Conservation (phyloP, 1,140 invertebrate species). For the Neodiprion lecontei region DNA sequence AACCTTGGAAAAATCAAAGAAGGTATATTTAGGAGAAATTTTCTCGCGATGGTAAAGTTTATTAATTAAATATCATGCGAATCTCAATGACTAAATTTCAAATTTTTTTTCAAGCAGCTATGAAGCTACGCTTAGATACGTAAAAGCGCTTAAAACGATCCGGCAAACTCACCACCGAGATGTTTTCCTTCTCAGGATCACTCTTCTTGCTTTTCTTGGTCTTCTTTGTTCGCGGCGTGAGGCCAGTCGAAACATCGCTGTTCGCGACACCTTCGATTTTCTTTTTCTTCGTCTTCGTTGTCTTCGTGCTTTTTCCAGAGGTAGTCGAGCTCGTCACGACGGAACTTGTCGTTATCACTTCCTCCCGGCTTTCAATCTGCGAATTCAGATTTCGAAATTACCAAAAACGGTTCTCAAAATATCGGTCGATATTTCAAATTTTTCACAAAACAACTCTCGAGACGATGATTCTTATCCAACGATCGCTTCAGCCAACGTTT, state of each 20-base stretch:
- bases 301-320: constrained; percentile 31
- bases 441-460: too few relatives aligned
- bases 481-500: too few relatives aligned
- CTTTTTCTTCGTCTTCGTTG: constrained; percentile 57
- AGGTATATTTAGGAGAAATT: too few relatives aligned
- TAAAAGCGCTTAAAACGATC: constrained; percentile 29
- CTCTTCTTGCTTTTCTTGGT: constrained; percentile 67
- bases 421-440: too few relatives aligned
- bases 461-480: too few relatives aligned
- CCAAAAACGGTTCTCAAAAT: too few relatives aligned
- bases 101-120: constrained; percentile 23
- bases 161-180: constrained; percentile 67
- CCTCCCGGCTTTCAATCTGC: constrained; percentile 57
- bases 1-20: too few relatives aligned
- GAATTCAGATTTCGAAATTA: background rate
- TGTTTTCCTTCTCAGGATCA: constrained; percentile 68
- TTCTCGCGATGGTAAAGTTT: too few relatives aligned
- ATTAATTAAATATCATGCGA: too few relatives aligned
- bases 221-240: constrained; percentile 64
- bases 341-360: constrained; percentile 50
- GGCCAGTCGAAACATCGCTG: constrained; percentile 57
- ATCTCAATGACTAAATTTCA: background rate
- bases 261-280: constrained; percentile 52
- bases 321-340: constrained; percentile 34
- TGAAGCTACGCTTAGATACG: constrained; percentile 7